Evolutionary conservation across 30 jellyfish, hydroid and myxozoan species (phyloP), one percentile per base, ranked within the genome.

Genomic region (Hydra vulgaris): DNA sequence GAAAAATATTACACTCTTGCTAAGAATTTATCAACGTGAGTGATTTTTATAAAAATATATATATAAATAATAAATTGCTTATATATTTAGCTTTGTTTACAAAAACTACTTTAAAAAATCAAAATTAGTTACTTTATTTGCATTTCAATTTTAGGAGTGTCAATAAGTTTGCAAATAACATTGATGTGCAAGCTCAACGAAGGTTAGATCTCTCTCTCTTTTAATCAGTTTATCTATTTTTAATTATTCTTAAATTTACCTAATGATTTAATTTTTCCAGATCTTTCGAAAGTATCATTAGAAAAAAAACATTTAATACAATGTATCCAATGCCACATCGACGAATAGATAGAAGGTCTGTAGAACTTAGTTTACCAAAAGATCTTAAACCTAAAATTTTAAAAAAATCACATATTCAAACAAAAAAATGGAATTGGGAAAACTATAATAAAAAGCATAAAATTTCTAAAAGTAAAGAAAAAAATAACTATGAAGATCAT

Each of bases 1-100:
- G 85, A 85, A 22, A 87, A 93, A 23, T 81, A 87, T 79, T 88
- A 72, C 79, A 18, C 83, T 15, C 40, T 80, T 1, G 87, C 87
- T 18, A 80, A 26, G 19, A 66, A 67, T 70, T 52, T 80, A 22
- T 67, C 83, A 40, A 40, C 61, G 61, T 40, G 12, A 40, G 61
- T 40, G 61, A 3, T 40, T n/a, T n/a, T n/a, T n/a, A n/a, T n/a
- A n/a, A n/a, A n/a, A n/a, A n/a, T n/a, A n/a, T n/a, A n/a, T n/a
- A n/a, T n/a, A n/a, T n/a, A n/a, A n/a, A n/a, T n/a, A n/a, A n/a
- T n/a, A n/a, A n/a, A n/a, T n/a, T n/a, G n/a, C n/a, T n/a, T n/a
- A n/a, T n/a, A n/a, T n/a, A n/a, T n/a, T n/a, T n/a, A n/a, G n/a
- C n/a, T n/a, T n/a, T n/a, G n/a, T n/a, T n/a, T n/a, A n/a, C n/a